Evolutionary conservation across 2,797 vertebrate genomes (phyloP).

Genomic region (Ispidina lecontei): DNA sequence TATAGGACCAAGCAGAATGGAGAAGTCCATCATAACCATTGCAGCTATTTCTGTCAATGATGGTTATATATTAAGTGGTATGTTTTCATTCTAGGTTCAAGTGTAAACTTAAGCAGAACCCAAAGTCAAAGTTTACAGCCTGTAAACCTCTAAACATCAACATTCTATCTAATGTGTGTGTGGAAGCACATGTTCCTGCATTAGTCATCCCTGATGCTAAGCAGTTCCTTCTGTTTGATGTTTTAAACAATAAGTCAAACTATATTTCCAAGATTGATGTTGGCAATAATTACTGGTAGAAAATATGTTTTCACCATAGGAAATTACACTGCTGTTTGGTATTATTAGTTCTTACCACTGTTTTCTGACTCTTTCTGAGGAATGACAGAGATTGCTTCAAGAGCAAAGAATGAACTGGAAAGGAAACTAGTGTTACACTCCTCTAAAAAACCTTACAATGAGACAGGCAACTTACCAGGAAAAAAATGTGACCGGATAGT

Average conservation of each 20-base stretch:
- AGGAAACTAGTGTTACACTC: constrained; percentile 32
- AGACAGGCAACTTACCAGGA: not conserved
- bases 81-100: constrained; percentile 9
- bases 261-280: constrained; percentile 70
- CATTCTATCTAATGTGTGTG: constrained; percentile 55
- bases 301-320: constrained; percentile 75
- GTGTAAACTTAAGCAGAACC: constrained; percentile 39
- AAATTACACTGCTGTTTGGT: constrained; percentile 74
- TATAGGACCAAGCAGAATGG: not conserved
- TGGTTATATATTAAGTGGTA: not conserved
- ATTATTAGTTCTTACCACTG: constrained; percentile 74
- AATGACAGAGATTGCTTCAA: constrained; percentile 57
- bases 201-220: constrained; percentile 64
- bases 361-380: constrained; percentile 57
- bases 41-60: not conserved
- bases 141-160: constrained; percentile 48
- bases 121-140: constrained; percentile 55
- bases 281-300: constrained; percentile 65
- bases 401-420: constrained; percentile 49
- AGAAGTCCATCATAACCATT: not conserved
- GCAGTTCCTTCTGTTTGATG: constrained; percentile 74
- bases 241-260: constrained; percentile 69
- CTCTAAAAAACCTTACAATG: constrained; percentile 9
- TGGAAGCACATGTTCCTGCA: constrained; percentile 52
- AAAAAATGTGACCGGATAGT: not conserved